Conservation (phyloP, 2,888 invertebrate genomes). For the Scaptomyza flava region DNA sequence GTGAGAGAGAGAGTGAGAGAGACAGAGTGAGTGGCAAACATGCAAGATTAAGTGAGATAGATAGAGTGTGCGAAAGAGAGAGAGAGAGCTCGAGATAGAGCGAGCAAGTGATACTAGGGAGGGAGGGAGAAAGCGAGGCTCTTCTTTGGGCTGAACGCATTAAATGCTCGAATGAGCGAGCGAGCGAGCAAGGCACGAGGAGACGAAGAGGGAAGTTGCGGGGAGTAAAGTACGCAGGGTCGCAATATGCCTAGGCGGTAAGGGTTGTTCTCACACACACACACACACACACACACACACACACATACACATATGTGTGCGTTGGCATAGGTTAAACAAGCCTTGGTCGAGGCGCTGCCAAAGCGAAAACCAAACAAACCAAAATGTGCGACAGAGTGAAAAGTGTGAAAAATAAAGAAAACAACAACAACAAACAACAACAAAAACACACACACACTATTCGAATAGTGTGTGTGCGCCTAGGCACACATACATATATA, state of each 20-base stretch:
- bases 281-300: conserved; percentile 24
- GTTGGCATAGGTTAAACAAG: conserved; percentile 38
- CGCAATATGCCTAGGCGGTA: conserved; percentile 41
- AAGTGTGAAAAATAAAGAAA: conserved; percentile 10
- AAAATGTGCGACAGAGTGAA: conserved; percentile 24
- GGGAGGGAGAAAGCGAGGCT: conserved; percentile 22
- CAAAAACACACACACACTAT: not conserved
- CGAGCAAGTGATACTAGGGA: not conserved
- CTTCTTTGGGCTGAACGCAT: conserved; percentile 54
- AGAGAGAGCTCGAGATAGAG: not conserved
- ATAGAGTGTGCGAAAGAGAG: conserved; percentile 1
- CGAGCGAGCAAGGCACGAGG: conserved; percentile 22
- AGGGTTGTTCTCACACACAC: conserved; percentile 65
- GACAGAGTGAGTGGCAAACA: conserved; percentile 4
- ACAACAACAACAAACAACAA: not conserved
- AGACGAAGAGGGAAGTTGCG: conserved; percentile 7
- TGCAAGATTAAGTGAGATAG: conserved; percentile 14
- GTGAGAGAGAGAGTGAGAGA: not conserved
- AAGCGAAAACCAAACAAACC: conserved; percentile 12
- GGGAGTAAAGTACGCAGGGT: conserved; percentile 23
- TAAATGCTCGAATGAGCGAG: conserved; percentile 51
- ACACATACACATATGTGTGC: conserved; percentile 5
- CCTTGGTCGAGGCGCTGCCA: conserved; percentile 39
- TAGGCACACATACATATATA: conserved; percentile 1
- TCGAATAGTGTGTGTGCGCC: conserved; percentile 8